Percentiles rank a stretch among this genome's conserved stretches.
Conservation (phyloP, 1,140 invertebrate genomes). For the Diorhabda carinulata region DNA sequence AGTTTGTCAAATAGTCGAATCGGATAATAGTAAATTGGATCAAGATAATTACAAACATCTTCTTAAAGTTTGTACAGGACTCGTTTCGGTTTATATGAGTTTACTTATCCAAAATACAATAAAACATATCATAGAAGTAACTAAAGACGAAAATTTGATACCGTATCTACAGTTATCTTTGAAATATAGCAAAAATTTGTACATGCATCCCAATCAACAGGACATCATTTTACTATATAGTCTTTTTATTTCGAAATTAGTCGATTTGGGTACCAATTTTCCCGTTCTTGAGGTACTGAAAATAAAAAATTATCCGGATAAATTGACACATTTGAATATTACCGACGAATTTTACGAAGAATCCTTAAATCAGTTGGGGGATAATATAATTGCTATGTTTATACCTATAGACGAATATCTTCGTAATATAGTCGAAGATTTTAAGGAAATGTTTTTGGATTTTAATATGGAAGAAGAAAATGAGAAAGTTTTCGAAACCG, state of each 20-base stretch:
- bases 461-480: conserved; percentile 13
- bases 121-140: conserved; percentile 50
- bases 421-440: conserved; percentile 22
- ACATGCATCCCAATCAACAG: conserved; percentile 49
- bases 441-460: conserved; percentile 26
- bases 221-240: conserved; percentile 49
- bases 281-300: conserved; percentile 48
- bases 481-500: conserved; percentile 51
- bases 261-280: conserved; percentile 49
- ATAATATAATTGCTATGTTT: conserved; percentile 31
- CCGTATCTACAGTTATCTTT: conserved; percentile 53
- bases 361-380: conserved; percentile 15
- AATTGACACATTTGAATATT: conserved; percentile 28
- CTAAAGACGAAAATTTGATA: conserved; percentile 45
- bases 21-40: conserved; percentile 47
- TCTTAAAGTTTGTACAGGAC: conserved; percentile 45
- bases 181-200: conserved; percentile 51
- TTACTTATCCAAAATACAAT: conserved; percentile 52
- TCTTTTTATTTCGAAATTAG: conserved; percentile 48
- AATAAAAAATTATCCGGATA: conserved; percentile 22
- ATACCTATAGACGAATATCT: conserved; percentile 26
- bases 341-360: conserved; percentile 28
- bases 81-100: conserved; percentile 54
- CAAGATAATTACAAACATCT: conserved; percentile 23
- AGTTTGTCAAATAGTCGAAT: conserved; percentile 44